These are phyloP conservation scores for Drosophila bipectinata DNA, from an alignment of 1,140 invertebrate genomes.

Conservation along the genomic window DNA sequence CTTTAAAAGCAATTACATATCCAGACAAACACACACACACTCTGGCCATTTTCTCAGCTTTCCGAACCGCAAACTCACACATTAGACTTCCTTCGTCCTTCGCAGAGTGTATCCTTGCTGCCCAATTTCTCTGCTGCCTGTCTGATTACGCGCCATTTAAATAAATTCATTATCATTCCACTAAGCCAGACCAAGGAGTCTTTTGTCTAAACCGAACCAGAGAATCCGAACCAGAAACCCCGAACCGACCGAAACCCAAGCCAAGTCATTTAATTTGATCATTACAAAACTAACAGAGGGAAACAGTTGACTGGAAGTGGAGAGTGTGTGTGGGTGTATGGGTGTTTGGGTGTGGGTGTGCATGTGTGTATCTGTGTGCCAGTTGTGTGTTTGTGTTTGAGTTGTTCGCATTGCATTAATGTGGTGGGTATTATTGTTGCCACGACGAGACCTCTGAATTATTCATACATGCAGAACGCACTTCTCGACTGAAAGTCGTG, in stretches of 20 bases:
- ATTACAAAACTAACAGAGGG: slow-evolving; percentile 76
- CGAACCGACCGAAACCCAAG: slow-evolving; percentile 29
- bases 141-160: slow-evolving; percentile 79
- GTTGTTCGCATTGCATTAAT: slow-evolving; percentile 61
- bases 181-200: slow-evolving; percentile 51
- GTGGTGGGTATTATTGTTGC: slow-evolving; percentile 67
- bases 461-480: slow-evolving; percentile 65
- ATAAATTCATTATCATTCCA: slow-evolving; percentile 75
- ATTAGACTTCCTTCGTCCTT: slow-evolving; percentile 10
- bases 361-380: slow-evolving; percentile 8
- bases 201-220: slow-evolving; percentile 51
- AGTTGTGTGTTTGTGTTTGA: slow-evolving; percentile 31
- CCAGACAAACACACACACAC: slow-evolving; percentile 12
- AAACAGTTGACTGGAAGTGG: slow-evolving; percentile 20
- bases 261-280: slow-evolving; percentile 77
- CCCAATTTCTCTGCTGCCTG: slow-evolving; percentile 29
- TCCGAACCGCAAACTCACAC: slow-evolving; percentile 22
- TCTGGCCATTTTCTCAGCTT: neutral
- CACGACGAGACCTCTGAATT: slow-evolving; percentile 59
- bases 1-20: slow-evolving; percentile 65
- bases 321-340: slow-evolving; percentile 1
- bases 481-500: slow-evolving; percentile 29
- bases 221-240: slow-evolving; percentile 35
- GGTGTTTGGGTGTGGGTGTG: slow-evolving; percentile 6
- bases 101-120: neutral